Conservation (phyloP, 2,113 vertebrate genomes). For the Trematocara macrostoma region DNA sequence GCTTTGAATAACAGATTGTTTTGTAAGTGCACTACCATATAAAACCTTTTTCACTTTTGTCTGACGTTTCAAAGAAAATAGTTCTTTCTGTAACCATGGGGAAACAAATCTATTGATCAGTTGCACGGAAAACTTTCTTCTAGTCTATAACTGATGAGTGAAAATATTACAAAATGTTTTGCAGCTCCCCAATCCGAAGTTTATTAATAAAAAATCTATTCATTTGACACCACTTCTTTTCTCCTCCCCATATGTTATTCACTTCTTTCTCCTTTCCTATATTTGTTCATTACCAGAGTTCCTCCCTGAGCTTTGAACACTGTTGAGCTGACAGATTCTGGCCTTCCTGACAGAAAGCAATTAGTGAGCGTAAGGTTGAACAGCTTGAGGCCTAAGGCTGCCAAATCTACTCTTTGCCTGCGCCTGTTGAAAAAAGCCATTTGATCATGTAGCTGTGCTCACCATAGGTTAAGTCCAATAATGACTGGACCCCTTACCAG, state of each 20-base stretch:
- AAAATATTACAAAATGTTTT: background rate
- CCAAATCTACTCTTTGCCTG: conserved; percentile 21
- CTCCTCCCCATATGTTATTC: background rate
- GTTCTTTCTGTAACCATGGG: background rate
- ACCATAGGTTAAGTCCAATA: background rate
- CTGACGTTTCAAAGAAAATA: background rate
- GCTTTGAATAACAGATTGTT: background rate
- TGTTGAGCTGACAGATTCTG: conserved; percentile 32
- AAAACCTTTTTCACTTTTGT: background rate
- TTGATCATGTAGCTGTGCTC: conserved; percentile 36
- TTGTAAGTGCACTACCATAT: background rate
- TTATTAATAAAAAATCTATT: background rate
- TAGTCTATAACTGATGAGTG: background rate
- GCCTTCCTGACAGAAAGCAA: conserved; percentile 53
- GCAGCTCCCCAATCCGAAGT: background rate
- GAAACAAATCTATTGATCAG: background rate
- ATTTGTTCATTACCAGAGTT: conserved; percentile 1
- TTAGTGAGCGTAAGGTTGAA: conserved; percentile 55
- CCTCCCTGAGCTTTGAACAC: conserved; percentile 36
- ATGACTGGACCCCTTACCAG: conserved; percentile 3
- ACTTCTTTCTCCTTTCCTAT: background rate
- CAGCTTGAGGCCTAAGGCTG: conserved; percentile 46
- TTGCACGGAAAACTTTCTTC: background rate
- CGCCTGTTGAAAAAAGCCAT: conserved; percentile 19
- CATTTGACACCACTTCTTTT: background rate